Percentiles rank a stretch among this genome's conserved stretches.
Evolutionary conservation across 2,113 vertebrate species (phyloP).

Genomic region (Cercocebus atys): DNA sequence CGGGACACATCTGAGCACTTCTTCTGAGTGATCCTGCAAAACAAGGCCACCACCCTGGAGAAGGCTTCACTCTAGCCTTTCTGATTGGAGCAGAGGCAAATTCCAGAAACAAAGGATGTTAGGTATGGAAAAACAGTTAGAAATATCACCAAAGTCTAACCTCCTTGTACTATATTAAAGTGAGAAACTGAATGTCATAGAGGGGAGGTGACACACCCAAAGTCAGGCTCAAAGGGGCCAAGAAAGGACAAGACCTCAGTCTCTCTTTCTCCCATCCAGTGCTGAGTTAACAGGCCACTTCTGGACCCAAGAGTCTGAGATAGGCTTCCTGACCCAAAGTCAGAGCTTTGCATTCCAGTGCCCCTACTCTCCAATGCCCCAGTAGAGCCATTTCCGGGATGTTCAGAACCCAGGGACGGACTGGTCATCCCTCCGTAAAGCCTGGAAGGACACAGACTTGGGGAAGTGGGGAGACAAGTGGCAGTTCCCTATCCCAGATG

Average conservation of each 20-base stretch:
- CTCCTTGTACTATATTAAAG: neutral
- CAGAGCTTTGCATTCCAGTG: neutral
- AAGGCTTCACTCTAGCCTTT: neutral
- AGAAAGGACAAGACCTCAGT: neutral
- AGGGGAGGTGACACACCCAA: neutral
- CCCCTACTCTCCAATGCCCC: rapidly evolving
- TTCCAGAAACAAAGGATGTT: neutral
- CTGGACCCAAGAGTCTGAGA: neutral
- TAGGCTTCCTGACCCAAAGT: neutral
- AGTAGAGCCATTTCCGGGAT: neutral
- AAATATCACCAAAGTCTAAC: neutral
- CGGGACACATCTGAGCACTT: neutral
- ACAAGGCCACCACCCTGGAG: neutral
- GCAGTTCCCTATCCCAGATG: no score
- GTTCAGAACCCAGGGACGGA: neutral
- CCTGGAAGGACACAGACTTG: neutral
- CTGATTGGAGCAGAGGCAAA: neutral
- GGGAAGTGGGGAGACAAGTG: neutral
- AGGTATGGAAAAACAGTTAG: neutral
- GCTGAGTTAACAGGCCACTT: neutral
- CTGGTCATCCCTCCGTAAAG: neutral
- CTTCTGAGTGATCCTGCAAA: neutral
- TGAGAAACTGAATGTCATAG: neutral
- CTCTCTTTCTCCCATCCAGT: neutral
- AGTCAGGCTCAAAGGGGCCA: neutral